Percentiles rank a stretch among this genome's conserved stretches.
Evolutionary conservation across 2,113 vertebrate genomes (phyloP).

Genomic region (Toxotes jaculatrix): DNA sequence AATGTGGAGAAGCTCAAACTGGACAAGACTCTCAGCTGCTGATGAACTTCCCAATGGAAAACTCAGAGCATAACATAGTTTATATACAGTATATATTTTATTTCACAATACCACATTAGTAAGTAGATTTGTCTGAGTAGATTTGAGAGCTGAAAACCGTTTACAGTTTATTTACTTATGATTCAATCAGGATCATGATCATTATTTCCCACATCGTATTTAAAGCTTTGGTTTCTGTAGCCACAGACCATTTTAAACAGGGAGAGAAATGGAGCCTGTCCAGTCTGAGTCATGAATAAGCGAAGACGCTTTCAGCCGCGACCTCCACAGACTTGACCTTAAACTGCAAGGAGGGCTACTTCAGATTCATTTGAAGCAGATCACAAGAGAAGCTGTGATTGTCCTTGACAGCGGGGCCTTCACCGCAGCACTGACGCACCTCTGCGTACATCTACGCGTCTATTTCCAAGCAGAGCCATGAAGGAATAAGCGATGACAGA

Average conservation of each 20-base stretch:
- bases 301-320: neutral
- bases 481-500: slow-evolving; percentile 27
- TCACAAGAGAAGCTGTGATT: neutral
- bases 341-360: slow-evolving; percentile 9
- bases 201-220: too few relatives aligned
- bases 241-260: neutral
- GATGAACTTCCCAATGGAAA: too few relatives aligned
- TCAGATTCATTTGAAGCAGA: slow-evolving; percentile 31
- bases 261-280: neutral
- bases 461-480: slow-evolving; percentile 41
- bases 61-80: too few relatives aligned
- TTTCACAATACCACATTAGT: too few relatives aligned
- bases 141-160: too few relatives aligned
- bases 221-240: too few relatives aligned
- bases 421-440: neutral
- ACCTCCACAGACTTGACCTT: neutral
- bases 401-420: neutral
- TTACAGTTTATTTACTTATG: too few relatives aligned
- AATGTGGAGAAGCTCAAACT: slow-evolving; percentile 17
- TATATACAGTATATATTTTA: too few relatives aligned
- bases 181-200: too few relatives aligned
- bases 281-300: slow-evolving; percentile 31
- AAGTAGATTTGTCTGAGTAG: too few relatives aligned
- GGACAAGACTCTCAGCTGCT: slow-evolving; percentile 9
- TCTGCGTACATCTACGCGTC: slow-evolving; percentile 12